Percentiles rank a stretch among this genome's conserved stretches.
Conservation (phyloP, 1,140 invertebrate species). For the Pseudomyrmex concolor region DNA sequence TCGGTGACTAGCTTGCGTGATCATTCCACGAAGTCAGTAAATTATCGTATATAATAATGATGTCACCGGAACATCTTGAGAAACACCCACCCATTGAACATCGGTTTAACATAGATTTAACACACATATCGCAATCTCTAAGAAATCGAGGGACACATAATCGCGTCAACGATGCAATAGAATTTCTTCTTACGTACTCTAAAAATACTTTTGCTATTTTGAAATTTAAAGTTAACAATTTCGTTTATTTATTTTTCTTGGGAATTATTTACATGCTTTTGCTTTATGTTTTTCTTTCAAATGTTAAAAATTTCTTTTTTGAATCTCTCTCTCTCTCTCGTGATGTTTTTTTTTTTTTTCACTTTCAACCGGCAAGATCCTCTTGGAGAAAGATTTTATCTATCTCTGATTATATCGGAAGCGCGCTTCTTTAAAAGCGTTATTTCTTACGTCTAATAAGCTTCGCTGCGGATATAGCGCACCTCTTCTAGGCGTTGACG, state of each 20-base stretch:
- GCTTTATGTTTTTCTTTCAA: no score
- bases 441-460: conserved; percentile 48
- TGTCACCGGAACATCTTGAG: conserved; percentile 49
- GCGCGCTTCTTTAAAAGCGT: conserved; percentile 21
- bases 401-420: conserved; percentile 21
- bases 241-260: no score
- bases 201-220: no score
- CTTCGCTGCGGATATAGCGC: conserved; percentile 48
- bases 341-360: neutral
- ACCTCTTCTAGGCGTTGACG: conserved; percentile 43
- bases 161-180: neutral
- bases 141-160: neutral
- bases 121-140: neutral
- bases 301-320: no score
- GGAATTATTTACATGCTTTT: no score
- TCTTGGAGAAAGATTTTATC: neutral
- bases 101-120: neutral
- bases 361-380: neutral
- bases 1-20: conserved; percentile 5
- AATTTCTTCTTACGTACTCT: no score
- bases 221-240: no score
- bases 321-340: no score
- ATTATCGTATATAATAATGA: conserved; percentile 59
- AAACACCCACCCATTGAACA: conserved; percentile 38
- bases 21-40: conserved; percentile 58